phyloP scores from a whole-genome alignment of 2,888 invertebrate species.

The Epinotia ramella region DNA sequence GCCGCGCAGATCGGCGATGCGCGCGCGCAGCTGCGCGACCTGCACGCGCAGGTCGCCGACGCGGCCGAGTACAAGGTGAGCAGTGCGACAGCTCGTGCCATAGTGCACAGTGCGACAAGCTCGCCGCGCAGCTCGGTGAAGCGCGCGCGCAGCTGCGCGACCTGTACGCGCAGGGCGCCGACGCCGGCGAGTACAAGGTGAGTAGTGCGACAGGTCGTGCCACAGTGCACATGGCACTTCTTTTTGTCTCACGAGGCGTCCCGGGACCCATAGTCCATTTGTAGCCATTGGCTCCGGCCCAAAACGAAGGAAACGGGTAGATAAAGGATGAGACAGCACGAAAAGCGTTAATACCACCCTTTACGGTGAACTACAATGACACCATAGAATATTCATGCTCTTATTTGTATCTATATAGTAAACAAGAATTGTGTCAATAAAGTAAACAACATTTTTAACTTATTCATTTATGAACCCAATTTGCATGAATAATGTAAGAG shows the following conservation, averaged over 20 bases:
- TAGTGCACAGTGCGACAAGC: conserved; percentile 46
- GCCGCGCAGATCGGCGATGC: conserved; percentile 92
- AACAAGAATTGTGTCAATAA: conserved; percentile 4
- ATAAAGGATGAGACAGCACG: not conserved
- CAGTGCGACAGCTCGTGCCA: not conserved
- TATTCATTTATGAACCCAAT: conserved; percentile 34
- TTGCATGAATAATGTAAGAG: conserved; percentile 64
- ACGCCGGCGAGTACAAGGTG: no score
- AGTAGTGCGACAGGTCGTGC: no score
- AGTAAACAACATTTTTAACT: conserved; percentile 41
- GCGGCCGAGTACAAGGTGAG: conserved; percentile 94
- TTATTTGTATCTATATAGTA: not conserved
- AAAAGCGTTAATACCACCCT: not conserved
- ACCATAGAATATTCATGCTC: not conserved
- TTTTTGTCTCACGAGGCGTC: no score
- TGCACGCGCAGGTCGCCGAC: conserved; percentile 93
- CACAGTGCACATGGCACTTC: no score
- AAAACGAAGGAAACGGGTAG: not conserved
- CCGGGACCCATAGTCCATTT: no score
- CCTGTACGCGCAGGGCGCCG: conserved; percentile 86
- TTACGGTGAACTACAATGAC: not conserved
- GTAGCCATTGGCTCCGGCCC: no score
- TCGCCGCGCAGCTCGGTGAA: conserved; percentile 92
- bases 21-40: conserved; percentile 92
- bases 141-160: conserved; percentile 94